A percentile compares a stretch with the other conserved stretches of the same genome.
phyloP scores from a whole-genome alignment of 92 coral and sea anemone species.

The Phenganax marumi region DNA sequence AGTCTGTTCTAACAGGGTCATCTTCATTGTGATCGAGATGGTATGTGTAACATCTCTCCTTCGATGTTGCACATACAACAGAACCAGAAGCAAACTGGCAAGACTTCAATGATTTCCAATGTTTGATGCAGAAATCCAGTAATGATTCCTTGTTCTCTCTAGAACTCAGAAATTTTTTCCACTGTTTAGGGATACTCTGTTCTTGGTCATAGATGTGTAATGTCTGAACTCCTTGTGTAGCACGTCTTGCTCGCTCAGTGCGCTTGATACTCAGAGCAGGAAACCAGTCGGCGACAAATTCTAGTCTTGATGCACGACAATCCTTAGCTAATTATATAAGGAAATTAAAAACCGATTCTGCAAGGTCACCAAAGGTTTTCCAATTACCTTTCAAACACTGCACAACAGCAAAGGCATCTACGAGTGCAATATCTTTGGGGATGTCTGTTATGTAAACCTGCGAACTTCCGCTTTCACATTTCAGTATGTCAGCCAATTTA shows the following conservation, averaged over 20 bases:
- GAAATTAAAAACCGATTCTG: slow-evolving; percentile 10
- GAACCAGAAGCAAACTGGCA: too few relatives aligned
- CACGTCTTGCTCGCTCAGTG: slow-evolving; percentile 36
- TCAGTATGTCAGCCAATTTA: not conserved
- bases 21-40: too few relatives aligned
- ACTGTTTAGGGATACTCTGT: slow-evolving; percentile 3
- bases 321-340: not conserved
- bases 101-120: not conserved
- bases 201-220: slow-evolving; percentile 44
- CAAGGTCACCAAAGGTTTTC: slow-evolving; percentile 49
- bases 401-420: not conserved
- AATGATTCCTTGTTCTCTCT: slow-evolving; percentile 53
- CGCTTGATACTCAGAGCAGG: slow-evolving; percentile 8
- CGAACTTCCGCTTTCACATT: not conserved
- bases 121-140: slow-evolving; percentile 25
- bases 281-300: not conserved
- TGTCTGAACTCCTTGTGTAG: slow-evolving; percentile 44
- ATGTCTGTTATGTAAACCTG: not conserved
- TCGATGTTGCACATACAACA: too few relatives aligned
- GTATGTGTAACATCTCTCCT: too few relatives aligned
- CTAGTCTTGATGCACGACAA: slow-evolving; percentile 11
- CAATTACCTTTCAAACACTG: slow-evolving; percentile 35
- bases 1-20: too few relatives aligned
- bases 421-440: slow-evolving; percentile 23
- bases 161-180: not conserved